These are phyloP conservation scores for Ochotona curzoniae DNA, from an alignment of 2,113 vertebrate species.

Conservation along the genomic window DNA sequence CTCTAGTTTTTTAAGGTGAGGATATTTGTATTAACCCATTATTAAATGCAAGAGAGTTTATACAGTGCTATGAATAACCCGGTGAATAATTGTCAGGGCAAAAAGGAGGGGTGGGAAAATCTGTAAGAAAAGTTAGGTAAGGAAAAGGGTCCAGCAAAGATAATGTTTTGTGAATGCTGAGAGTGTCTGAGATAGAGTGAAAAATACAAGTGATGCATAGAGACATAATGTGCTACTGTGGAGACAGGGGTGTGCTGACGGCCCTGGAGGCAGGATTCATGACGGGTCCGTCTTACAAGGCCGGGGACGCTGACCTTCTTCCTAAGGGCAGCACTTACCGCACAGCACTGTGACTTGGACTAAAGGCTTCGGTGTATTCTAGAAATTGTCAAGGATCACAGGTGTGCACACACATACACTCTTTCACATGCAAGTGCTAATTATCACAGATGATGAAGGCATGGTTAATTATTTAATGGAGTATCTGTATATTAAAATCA, in stretches of 20 bases:
- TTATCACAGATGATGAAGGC: background rate
- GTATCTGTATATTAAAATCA: no score
- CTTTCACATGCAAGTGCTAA: no score
- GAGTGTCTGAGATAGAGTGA: background rate
- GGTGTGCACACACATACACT: background rate
- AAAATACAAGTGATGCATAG: background rate
- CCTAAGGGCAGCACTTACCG: no score
- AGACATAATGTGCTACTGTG: background rate
- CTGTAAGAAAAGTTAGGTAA: background rate
- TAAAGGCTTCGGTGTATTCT: background rate
- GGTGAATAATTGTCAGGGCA: background rate
- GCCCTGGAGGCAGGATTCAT: background rate
- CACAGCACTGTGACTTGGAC: background rate
- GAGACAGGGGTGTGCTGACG: background rate
- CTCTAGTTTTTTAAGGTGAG: background rate
- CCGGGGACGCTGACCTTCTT: background rate
- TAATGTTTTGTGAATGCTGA: background rate
- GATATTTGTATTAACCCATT: background rate
- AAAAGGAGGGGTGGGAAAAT: background rate
- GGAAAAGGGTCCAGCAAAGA: background rate
- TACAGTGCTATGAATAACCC: background rate
- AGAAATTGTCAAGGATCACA: background rate
- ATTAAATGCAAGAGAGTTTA: background rate
- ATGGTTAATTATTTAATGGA: no score
- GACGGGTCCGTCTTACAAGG: background rate